Conservation (phyloP, 2,797 vertebrate genomes). For the Diplodus sargus region DNA sequence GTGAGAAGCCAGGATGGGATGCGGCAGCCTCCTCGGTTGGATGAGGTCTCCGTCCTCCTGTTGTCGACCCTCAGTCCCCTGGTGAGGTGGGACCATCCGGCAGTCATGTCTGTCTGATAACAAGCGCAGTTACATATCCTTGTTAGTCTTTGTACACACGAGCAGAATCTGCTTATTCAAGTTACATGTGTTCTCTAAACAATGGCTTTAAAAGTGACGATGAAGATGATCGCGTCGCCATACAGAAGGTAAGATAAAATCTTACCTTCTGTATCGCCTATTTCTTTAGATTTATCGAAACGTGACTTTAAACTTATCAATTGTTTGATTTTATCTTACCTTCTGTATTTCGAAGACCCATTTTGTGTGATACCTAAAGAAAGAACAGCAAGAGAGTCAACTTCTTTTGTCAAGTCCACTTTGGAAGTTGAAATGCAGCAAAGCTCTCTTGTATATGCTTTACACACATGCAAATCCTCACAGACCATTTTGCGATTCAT, state of each 20-base stretch:
- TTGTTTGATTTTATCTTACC: slow-evolving; percentile 35
- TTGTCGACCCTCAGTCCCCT: slow-evolving; percentile 55
- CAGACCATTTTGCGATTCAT: not conserved
- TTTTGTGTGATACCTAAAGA: slow-evolving; percentile 45
- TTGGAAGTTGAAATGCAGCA: not conserved
- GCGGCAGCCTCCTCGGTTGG: slow-evolving; percentile 72
- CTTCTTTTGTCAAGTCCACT: not conserved
- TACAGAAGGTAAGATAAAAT: no score
- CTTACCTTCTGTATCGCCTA: no score
- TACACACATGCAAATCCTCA: not conserved
- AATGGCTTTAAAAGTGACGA: not conserved
- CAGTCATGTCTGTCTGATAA: slow-evolving; percentile 54
- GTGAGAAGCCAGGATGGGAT: slow-evolving; percentile 67
- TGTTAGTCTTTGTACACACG: not conserved
- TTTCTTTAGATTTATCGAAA: not conserved
- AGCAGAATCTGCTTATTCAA: not conserved
- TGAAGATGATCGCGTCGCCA: not conserved
- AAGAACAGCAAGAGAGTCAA: slow-evolving; percentile 9
- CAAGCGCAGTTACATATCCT: not conserved
- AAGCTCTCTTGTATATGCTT: not conserved
- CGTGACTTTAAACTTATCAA: not conserved
- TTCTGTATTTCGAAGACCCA: slow-evolving; percentile 18
- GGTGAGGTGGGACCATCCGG: slow-evolving; percentile 19
- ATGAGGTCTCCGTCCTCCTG: slow-evolving; percentile 65
- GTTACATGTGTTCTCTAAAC: not conserved